A percentile compares a stretch with the other conserved stretches of the same genome.
These are phyloP conservation scores for Junonia oenone DNA, from an alignment of 2,888 invertebrate genomes.

Conservation along the genomic window DNA sequence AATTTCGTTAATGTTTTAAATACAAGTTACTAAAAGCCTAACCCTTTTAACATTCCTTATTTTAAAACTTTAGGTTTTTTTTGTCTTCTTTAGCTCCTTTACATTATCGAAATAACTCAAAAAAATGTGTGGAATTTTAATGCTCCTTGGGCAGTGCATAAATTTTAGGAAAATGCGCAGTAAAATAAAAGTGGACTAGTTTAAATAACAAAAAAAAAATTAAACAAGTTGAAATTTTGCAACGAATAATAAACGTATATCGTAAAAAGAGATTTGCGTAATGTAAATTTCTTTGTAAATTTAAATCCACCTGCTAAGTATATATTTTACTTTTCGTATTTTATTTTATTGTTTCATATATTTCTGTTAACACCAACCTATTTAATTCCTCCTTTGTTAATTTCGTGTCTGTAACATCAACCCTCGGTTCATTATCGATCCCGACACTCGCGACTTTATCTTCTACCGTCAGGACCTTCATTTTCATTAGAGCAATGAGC, in stretches of 20 bases:
- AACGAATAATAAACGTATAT: background rate
- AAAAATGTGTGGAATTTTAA: background rate
- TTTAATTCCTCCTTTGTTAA: constrained; percentile 65
- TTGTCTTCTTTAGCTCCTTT: too few relatives aligned
- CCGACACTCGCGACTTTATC: constrained; percentile 62
- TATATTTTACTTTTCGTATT: background rate
- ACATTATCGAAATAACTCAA: background rate
- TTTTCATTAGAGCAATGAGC: constrained; percentile 30
- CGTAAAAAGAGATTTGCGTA: background rate
- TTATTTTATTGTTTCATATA: background rate
- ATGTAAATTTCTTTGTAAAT: background rate
- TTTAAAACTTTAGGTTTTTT: too few relatives aligned
- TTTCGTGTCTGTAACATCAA: constrained; percentile 47
- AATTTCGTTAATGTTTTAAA: constrained; percentile 9
- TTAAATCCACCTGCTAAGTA: constrained; percentile 1
- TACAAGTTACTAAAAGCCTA: background rate
- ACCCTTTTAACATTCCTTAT: background rate
- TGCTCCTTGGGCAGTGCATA: background rate
- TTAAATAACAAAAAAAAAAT: background rate
- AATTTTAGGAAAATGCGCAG: background rate
- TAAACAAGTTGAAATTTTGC: background rate
- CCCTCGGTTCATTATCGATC: constrained; percentile 57
- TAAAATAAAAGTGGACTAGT: background rate
- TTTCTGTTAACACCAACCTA: constrained; percentile 43
- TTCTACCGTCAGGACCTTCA: constrained; percentile 66